phyloP scores from a whole-genome alignment of 2,113 vertebrate genomes.

The Cololabis saira region DNA sequence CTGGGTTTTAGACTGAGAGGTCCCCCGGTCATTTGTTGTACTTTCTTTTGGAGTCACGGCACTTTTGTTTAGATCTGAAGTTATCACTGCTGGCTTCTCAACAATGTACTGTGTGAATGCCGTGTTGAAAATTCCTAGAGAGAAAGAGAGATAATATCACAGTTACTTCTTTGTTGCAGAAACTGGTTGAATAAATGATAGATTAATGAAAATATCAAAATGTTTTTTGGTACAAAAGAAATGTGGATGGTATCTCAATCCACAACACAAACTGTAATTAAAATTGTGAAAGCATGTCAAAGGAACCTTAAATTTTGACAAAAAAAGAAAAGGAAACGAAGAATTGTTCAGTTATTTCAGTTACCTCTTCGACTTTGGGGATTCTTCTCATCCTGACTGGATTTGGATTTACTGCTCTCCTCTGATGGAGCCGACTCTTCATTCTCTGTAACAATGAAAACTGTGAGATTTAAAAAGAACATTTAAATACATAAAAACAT shows the following conservation, averaged over 20 bases:
- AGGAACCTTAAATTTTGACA: background rate
- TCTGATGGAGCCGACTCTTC: conserved; percentile 86
- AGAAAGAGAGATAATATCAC: conserved; percentile 8
- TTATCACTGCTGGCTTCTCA: conserved; percentile 55
- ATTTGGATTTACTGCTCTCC: conserved; percentile 89
- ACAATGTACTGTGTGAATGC: conserved; percentile 77
- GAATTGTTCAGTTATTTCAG: background rate
- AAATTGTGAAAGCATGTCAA: too few relatives aligned
- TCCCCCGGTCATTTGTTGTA: background rate
- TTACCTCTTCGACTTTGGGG: conserved; percentile 77
- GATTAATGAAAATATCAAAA: too few relatives aligned
- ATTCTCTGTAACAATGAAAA: conserved; percentile 84
- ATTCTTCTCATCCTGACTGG: conserved; percentile 85
- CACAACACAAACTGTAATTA: too few relatives aligned
- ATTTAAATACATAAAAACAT: too few relatives aligned
- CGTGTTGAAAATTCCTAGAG: conserved; percentile 76
- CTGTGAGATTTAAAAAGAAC: conserved; percentile 12
- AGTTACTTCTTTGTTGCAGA: background rate
- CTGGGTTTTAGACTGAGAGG: conserved; percentile 9
- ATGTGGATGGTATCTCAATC: too few relatives aligned
- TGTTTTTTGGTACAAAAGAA: too few relatives aligned
- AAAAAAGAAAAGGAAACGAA: background rate
- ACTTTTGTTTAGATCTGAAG: conserved; percentile 28
- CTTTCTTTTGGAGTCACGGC: background rate
- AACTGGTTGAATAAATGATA: background rate